Conservation (phyloP, 2,888 invertebrate species). For the Drosophila kanekoi region DNA sequence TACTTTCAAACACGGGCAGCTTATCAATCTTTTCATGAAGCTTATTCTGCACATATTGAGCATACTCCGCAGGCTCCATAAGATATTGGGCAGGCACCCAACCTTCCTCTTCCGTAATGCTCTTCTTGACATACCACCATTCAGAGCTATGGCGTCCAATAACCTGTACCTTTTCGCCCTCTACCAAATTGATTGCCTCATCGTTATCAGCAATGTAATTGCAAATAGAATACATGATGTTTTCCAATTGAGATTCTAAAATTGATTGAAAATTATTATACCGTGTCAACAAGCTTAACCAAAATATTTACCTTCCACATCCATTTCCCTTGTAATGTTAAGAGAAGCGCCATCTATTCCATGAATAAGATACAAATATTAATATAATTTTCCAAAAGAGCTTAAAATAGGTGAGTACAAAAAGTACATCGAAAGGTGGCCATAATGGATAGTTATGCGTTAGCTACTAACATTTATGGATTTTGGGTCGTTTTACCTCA, state of each 20-base stretch:
- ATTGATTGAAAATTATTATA: neutral
- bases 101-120: constrained; percentile 95
- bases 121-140: constrained; percentile 97
- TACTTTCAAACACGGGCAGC: constrained; percentile 96
- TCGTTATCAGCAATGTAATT: constrained; percentile 94
- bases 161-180: constrained; percentile 95
- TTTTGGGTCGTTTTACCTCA: constrained; percentile 80
- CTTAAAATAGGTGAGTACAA: constrained; percentile 6
- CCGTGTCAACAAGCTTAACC: neutral
- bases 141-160: constrained; percentile 93
- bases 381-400: neutral
- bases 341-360: constrained; percentile 89
- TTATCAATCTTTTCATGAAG: constrained; percentile 96
- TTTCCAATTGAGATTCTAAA: constrained; percentile 87
- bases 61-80: constrained; percentile 93
- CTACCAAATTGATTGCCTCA: constrained; percentile 94
- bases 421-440: constrained; percentile 12
- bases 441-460: constrained; percentile 59
- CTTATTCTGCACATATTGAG: constrained; percentile 93
- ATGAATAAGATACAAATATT: constrained; percentile 48
- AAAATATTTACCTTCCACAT: constrained; percentile 86
- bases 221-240: constrained; percentile 93
- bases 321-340: constrained; percentile 89
- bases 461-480: constrained; percentile 75
- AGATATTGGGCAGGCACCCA: constrained; percentile 97